These are phyloP conservation scores for Tetraodon nigroviridis DNA, from an alignment of 2,113 vertebrate species.

Conservation along the genomic window DNA sequence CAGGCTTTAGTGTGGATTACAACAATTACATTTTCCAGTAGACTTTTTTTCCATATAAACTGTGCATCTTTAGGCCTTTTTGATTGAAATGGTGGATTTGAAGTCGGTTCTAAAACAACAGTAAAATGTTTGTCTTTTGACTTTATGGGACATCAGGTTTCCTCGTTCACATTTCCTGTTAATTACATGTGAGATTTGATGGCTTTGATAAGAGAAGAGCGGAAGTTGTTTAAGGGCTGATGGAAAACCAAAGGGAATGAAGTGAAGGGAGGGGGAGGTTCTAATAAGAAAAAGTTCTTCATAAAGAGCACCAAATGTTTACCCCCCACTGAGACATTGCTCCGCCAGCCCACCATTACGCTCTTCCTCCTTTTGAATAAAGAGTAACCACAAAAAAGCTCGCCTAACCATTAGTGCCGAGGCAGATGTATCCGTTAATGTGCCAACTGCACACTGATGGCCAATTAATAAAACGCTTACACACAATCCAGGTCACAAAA, in stretches of 20 bases:
- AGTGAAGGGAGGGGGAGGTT: conserved; percentile 21
- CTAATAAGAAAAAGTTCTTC: conserved; percentile 60
- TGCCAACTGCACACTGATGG: conserved; percentile 32
- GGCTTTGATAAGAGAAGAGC: conserved; percentile 62
- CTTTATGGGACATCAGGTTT: conserved; percentile 71
- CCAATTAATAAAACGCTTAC: conserved; percentile 45
- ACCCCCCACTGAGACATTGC: conserved; percentile 41
- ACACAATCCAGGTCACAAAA: conserved; percentile 39
- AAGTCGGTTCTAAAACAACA: conserved; percentile 66
- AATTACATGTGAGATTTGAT: conserved; percentile 73
- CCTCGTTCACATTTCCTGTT: conserved; percentile 67
- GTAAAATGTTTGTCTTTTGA: conserved; percentile 71
- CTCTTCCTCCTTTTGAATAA: conserved; percentile 44
- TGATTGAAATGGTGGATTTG: conserved; percentile 73
- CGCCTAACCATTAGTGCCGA: conserved; percentile 35
- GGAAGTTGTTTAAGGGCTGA: conserved; percentile 35
- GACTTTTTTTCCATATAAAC: conserved; percentile 71
- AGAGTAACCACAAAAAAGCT: conserved; percentile 60
- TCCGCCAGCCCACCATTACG: conserved; percentile 46
- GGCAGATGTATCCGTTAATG: conserved; percentile 45
- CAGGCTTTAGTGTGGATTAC: conserved; percentile 56
- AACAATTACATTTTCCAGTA: conserved; percentile 72
- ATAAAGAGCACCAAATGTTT: conserved; percentile 64
- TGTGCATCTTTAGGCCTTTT: conserved; percentile 60
- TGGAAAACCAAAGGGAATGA: conserved; percentile 32